Base-by-base conservation (phyloP, 2,888 invertebrate genomes). In the Drosophila percnosoma region DNA sequence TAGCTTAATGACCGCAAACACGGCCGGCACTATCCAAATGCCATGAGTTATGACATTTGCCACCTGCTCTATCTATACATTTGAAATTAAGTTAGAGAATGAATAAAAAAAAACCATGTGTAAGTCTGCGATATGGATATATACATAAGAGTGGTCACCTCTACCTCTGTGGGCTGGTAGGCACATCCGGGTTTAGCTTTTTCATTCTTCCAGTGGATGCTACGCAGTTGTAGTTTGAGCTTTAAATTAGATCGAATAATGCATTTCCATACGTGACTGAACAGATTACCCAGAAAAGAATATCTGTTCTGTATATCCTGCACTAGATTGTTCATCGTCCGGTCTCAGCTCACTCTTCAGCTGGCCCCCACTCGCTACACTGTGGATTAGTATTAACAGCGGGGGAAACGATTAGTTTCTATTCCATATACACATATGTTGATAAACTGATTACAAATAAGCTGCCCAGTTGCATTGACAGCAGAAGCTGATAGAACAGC, bases 31-130 rank as follows among this genome's bases (percentile, higher is more conserved):
- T 59, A 98, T 96, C 95, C 97, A 97, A 70, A 98, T 95, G 64
- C 97, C 98, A 93, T 98, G 98, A 38, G 98, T 98, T 87, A 97
- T 94, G 54, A 98, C 96, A 94, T 98, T 98, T 54, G 98, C 98
- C 73, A 98, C 94, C 91, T 98, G 98, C 93, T 98, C 98, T 80
- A 97, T 94, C 93, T 96, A 2, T 13, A 1, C 24, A 10, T 10
- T 24, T 38, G 2, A 38, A 27, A 27, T 55, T 0, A 45, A 8
- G 21, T 45, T 15, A 8, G 15, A 45, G 27, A 18, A 34, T 24
- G 93, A 60, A 5, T 31, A 8, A 40, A 11, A 24, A 24, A 24
- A 24, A 24, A 24, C 24, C 24, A 24, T 10, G 11, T 11, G 27
- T 36, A 10, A 55, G 11, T 15, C 7, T 40, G 31, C 5, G 1